Evolutionary conservation across 2,888 invertebrate genomes (phyloP).

Genomic region (Napeogenes sylphis): DNA sequence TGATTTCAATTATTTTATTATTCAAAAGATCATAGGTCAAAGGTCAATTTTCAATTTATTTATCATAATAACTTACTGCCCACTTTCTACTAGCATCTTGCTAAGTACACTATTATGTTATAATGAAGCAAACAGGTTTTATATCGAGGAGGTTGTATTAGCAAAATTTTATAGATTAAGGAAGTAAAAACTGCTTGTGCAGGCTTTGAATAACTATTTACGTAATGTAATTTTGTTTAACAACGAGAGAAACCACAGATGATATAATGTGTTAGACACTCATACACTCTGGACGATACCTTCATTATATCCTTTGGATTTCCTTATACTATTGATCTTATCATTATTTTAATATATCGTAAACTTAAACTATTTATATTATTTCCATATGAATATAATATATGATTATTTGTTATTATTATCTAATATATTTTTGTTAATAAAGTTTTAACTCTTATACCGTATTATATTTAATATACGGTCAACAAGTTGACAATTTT

Average conservation of each 20-base stretch:
- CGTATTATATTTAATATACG: too few relatives aligned
- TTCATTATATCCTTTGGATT: slow-evolving; percentile 21
- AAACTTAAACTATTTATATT: too few relatives aligned
- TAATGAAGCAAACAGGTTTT: slow-evolving; percentile 2
- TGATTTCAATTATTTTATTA: too few relatives aligned
- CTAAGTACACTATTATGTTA: background rate
- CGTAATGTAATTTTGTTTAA: slow-evolving; percentile 69
- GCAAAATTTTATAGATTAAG: slow-evolving; percentile 37
- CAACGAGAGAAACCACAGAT: slow-evolving; percentile 65
- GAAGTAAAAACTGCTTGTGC: slow-evolving; percentile 49
- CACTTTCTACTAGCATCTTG: background rate
- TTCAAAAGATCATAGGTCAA: too few relatives aligned
- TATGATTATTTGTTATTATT: too few relatives aligned
- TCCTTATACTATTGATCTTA: background rate
- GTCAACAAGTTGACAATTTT: background rate
- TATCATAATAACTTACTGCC: too few relatives aligned
- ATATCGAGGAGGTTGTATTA: slow-evolving; percentile 8
- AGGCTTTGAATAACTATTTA: slow-evolving; percentile 54
- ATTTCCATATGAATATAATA: too few relatives aligned
- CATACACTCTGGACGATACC: slow-evolving; percentile 15
- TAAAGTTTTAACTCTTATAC: too few relatives aligned
- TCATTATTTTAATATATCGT: background rate
- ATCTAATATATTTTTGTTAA: too few relatives aligned
- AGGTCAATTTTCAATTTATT: too few relatives aligned
- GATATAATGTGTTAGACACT: slow-evolving; percentile 56